Evolutionary conservation across 2,888 invertebrate genomes (phyloP).

Genomic region (Branchinecta sandiegonensis): DNA sequence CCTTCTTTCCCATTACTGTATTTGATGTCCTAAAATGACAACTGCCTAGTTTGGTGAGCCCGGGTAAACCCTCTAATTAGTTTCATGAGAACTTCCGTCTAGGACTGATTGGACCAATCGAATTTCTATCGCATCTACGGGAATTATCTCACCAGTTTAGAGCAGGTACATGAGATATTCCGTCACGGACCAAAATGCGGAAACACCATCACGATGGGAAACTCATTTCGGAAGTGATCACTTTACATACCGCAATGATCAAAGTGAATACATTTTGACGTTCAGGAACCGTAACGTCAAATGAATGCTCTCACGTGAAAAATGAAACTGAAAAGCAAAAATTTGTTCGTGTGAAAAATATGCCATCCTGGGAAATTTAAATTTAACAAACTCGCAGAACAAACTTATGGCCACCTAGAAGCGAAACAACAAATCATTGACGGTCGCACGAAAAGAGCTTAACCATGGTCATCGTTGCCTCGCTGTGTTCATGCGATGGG

Average conservation of each 20-base stretch:
- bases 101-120: too few species aligned
- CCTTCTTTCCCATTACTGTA: too few species aligned
- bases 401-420: too few species aligned
- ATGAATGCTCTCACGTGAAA: conserved; percentile 7
- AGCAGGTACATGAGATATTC: background rate
- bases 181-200: conserved; percentile 13
- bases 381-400: too few species aligned
- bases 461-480: too few species aligned
- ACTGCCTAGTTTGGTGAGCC: too few species aligned
- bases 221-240: conserved; percentile 15
- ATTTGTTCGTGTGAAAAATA: background rate
- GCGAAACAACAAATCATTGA: too few species aligned
- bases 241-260: conserved; percentile 6
- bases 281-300: conserved; percentile 4
- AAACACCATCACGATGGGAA: conserved; percentile 11
- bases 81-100: too few species aligned
- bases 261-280: conserved; percentile 12
- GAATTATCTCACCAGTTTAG: conserved; percentile 3
- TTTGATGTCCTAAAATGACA: too few species aligned
- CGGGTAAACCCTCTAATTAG: too few species aligned
- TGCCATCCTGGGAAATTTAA: background rate
- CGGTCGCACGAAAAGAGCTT: too few species aligned
- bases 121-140: background rate
- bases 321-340: conserved; percentile 1
- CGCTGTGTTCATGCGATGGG: too few species aligned